Conservation (phyloP, 2,797 vertebrate genomes). For the Thaleichthys pacificus region DNA sequence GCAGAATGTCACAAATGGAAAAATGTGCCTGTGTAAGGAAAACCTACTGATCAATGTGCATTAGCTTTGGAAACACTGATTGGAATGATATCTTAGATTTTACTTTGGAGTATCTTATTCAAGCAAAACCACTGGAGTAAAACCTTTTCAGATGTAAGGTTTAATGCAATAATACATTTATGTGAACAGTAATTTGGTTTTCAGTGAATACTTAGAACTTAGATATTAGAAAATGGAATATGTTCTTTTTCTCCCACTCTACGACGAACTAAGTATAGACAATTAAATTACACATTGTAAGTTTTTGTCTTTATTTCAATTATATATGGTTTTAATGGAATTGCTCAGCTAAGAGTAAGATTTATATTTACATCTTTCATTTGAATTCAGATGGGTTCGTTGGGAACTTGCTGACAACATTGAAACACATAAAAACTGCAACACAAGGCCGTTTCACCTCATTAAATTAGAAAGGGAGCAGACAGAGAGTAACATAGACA, state of each 20-base stretch:
- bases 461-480: constrained; percentile 74
- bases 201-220: constrained; percentile 73
- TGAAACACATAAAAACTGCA: constrained; percentile 75
- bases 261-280: constrained; percentile 70
- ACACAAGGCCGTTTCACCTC: constrained; percentile 68
- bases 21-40: no score
- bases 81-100: not conserved
- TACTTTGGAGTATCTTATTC: constrained; percentile 61
- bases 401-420: constrained; percentile 89
- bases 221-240: constrained; percentile 78
- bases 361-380: constrained; percentile 87
- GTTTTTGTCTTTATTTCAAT: constrained; percentile 83
- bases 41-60: no score
- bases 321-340: constrained; percentile 80
- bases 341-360: constrained; percentile 79
- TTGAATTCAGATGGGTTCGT: constrained; percentile 88
- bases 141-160: constrained; percentile 26
- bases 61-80: no score
- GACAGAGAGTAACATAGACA: constrained; percentile 36
- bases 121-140: constrained; percentile 55
- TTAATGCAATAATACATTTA: constrained; percentile 72
- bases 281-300: constrained; percentile 78
- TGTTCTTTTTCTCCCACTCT: constrained; percentile 63
- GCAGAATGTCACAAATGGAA: no score
- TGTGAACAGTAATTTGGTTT: constrained; percentile 71